These are phyloP conservation scores for Dufourea novaeangliae DNA, from an alignment of 1,140 invertebrate genomes.

Conservation along the genomic window DNA sequence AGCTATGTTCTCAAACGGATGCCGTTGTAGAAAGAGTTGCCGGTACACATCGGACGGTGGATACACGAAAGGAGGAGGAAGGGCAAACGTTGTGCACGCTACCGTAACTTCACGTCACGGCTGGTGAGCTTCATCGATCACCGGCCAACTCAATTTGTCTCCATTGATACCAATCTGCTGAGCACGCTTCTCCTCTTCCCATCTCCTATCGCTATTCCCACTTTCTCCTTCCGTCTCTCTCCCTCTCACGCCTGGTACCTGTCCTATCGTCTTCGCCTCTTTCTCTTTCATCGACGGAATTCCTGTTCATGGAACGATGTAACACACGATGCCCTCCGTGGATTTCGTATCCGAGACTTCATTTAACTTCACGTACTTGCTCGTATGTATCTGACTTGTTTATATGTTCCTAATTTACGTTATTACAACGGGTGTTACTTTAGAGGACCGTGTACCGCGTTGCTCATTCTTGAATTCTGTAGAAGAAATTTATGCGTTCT, in stretches of 20 bases:
- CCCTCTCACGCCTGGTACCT: too few species aligned
- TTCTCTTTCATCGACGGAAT: conserved; percentile 42
- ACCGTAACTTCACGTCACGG: conserved; percentile 78
- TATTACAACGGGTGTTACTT: background rate
- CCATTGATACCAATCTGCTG: conserved; percentile 82
- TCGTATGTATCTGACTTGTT: conserved; percentile 15
- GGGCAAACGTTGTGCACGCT: conserved; percentile 73
- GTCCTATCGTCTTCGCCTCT: background rate
- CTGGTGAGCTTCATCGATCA: conserved; percentile 80
- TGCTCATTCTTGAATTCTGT: background rate
- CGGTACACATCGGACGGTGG: background rate
- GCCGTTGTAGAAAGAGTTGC: conserved; percentile 40
- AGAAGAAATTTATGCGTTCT: too few species aligned
- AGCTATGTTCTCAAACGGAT: conserved; percentile 45
- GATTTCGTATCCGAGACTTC: conserved; percentile 25
- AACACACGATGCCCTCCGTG: conserved; percentile 24
- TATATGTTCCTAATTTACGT: background rate
- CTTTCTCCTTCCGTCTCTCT: background rate
- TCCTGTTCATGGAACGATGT: conserved; percentile 32
- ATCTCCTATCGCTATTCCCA: conserved; percentile 13
- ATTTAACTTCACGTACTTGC: conserved; percentile 16
- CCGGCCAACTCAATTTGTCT: conserved; percentile 81
- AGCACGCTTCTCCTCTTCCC: conserved; percentile 74
- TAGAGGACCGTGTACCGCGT: background rate
- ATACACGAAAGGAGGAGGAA: conserved; percentile 37